Evolutionary conservation across 2,888 invertebrate genomes (phyloP).

Genomic region (Limnephilus auricula): DNA sequence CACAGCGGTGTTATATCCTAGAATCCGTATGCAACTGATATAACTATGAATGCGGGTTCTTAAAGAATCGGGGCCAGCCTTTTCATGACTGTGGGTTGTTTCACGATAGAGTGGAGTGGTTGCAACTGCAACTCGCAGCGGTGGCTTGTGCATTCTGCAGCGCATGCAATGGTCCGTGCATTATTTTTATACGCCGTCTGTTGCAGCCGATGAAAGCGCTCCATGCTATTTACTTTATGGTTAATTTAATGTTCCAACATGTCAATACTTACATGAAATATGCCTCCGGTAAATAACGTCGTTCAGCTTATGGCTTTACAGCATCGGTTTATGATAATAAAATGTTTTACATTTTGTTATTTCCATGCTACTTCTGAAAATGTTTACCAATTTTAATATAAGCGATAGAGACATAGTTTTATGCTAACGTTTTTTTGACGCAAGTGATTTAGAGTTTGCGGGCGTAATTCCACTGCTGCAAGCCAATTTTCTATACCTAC

Average conservation of each 20-base stretch:
- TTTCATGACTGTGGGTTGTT: neutral
- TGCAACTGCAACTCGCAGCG: neutral
- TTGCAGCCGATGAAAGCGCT: slow-evolving; percentile 31
- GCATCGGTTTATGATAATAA: neutral
- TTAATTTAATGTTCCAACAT: slow-evolving; percentile 41
- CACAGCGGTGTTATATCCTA: neutral
- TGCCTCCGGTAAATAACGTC: slow-evolving; percentile 3
- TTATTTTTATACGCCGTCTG: slow-evolving; percentile 40
- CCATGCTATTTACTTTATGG: slow-evolving; percentile 41
- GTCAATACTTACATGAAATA: slow-evolving; percentile 34
- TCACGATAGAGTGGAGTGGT: neutral
- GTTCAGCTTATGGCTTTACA: neutral
- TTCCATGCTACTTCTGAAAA: neutral
- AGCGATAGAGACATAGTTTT: neutral
- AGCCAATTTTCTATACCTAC: neutral
- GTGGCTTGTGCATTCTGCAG: neutral
- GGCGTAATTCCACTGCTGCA: neutral
- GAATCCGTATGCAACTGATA: neutral
- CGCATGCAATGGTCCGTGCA: slow-evolving; percentile 38
- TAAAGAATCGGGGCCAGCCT: neutral
- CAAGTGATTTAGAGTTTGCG: neutral
- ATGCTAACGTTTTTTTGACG: neutral
- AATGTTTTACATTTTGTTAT: neutral
- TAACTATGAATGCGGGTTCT: neutral
- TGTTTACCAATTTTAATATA: neutral